Base-by-base conservation (phyloP, 2,113 vertebrate genomes). In the Hydropotes inermis region DNA sequence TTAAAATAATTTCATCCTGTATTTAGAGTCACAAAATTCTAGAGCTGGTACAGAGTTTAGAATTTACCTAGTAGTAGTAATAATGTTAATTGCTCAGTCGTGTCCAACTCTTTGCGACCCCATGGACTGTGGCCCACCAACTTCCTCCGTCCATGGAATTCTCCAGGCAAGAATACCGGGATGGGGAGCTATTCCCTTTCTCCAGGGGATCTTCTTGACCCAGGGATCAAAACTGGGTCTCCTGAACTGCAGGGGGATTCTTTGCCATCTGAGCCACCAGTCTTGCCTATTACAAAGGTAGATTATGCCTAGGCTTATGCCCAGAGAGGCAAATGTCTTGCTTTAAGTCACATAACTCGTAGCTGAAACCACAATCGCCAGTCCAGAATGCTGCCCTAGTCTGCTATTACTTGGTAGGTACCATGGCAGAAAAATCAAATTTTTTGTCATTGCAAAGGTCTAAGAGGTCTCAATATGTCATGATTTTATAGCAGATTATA, bases 1-100 rank as follows among this genome's bases (percentile, higher is more conserved):
- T 94, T 27, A 61, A 88, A 93, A 94, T 89, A 88, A 86, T 79
- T 95, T 96, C 28, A 95, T 61, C 10, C 79, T 86, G 15, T 21
- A 83, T 61, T 81, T 87, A 50, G 1, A 91, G 19, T 86, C 36
- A 92, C 25, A 93, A 43, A 76, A 89, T 83, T 79, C 91, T 93
- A 78, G 60, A 87, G 2, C 25, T 52, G 7, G 17, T 36, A 89
- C 52, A 47, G 64, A 85, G 92, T 91, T 95, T 54, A 64, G 61
- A 78, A 17, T 87, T 96, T 45, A 86, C 27, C 33, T 93, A 61
- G 16, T 43, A 25, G 36, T 43, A 76, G 39, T 76, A 76, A 27
- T 43, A 76, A 27, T 25, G 23, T 76, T 76, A 76, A 43, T 76
- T 76, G 39, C 39, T 76, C 70, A 76, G 39, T 76, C 6, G 0